Conservation (phyloP, 1,140 invertebrate genomes). For the Oscheius sp. region DNA sequence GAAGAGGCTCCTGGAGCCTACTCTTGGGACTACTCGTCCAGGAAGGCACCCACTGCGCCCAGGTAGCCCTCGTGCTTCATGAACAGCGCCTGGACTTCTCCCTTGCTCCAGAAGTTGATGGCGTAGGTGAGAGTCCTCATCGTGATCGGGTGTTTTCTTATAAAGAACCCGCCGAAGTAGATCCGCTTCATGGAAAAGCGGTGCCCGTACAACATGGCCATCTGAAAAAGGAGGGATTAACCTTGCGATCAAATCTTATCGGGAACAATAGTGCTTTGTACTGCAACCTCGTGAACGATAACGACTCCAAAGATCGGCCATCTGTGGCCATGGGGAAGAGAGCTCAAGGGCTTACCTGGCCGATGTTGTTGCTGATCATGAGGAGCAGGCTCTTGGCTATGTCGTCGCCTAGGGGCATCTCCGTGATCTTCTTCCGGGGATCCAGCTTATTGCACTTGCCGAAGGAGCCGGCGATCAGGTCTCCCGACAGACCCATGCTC, state of each 20-base stretch:
- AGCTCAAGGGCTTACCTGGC: slow-evolving; percentile 22
- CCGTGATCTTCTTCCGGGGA: not conserved
- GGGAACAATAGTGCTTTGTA: not conserved
- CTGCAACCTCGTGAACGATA: not conserved
- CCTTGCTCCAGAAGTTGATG: slow-evolving; percentile 39
- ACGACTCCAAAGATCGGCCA: not conserved
- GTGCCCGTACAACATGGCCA: slow-evolving; percentile 32
- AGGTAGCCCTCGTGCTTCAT: slow-evolving; percentile 38
- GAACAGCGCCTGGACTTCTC: slow-evolving; percentile 31
- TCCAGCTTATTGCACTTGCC: slow-evolving; percentile 21
- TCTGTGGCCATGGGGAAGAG: not conserved
- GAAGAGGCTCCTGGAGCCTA: no score
- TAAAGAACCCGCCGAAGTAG: slow-evolving; percentile 39
- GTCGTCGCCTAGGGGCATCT: slow-evolving; percentile 9
- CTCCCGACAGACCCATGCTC: slow-evolving; percentile 21
- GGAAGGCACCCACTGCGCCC: slow-evolving; percentile 33
- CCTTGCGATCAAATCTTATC: not conserved
- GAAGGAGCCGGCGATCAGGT: slow-evolving; percentile 36
- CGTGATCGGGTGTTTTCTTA: slow-evolving; percentile 35
- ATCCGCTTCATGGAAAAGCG: slow-evolving; percentile 34
- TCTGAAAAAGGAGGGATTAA: slow-evolving; percentile 5
- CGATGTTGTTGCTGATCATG: slow-evolving; percentile 39
- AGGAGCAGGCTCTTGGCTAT: slow-evolving; percentile 35
- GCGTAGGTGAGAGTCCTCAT: slow-evolving; percentile 38
- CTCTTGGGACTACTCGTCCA: slow-evolving; percentile 8